These are phyloP conservation scores for Colius striatus DNA, from an alignment of 2,113 vertebrate species.

Conservation along the genomic window DNA sequence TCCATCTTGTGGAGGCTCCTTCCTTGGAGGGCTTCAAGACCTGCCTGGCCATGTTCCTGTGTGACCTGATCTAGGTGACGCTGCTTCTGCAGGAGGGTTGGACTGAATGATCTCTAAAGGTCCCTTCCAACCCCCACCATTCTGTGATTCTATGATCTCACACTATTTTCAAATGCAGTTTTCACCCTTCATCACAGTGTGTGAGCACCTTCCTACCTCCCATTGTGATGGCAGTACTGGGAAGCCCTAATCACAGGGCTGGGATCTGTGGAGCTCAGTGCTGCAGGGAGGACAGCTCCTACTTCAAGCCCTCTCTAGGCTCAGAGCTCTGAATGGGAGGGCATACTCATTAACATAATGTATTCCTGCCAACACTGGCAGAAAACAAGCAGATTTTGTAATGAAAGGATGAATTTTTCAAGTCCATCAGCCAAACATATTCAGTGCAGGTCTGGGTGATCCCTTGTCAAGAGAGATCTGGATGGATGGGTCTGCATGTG, in stretches of 20 bases:
- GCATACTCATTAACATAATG: neutral
- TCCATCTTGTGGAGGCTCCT: no score
- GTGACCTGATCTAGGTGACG: no score
- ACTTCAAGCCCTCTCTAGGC: neutral
- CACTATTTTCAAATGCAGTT: neutral
- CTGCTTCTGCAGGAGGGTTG: no score
- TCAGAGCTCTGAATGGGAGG: neutral
- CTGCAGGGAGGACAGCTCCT: neutral
- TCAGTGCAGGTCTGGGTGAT: neutral
- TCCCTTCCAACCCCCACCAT: no score
- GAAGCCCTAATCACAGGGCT: neutral
- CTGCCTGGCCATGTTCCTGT: no score
- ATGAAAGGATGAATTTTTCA: neutral
- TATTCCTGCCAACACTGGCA: neutral
- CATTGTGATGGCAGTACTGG: neutral
- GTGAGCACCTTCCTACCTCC: neutral
- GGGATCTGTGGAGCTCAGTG: neutral
- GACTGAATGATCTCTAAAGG: no score
- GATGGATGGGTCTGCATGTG: neutral
- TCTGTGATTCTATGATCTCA: no score
- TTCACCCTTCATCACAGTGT: neutral
- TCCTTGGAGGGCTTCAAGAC: no score
- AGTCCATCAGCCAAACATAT: neutral
- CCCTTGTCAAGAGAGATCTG: neutral
- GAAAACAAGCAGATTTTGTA: neutral